Evolutionary conservation across 2,888 invertebrate genomes (phyloP), one percentile per base, ranked within the genome.

Genomic region (Heliconius cydno): DNA sequence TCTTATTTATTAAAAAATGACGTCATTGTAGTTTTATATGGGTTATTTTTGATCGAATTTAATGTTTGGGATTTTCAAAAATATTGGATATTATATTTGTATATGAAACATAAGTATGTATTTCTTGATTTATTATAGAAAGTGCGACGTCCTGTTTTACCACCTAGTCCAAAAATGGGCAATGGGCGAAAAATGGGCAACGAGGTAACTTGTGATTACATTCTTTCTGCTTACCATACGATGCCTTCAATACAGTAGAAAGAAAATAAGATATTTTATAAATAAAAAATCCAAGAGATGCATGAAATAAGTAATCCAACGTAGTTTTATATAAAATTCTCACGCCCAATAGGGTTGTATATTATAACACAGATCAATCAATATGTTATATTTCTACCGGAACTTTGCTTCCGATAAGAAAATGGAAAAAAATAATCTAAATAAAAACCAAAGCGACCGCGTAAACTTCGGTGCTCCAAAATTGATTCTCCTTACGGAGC

Each of bases 381-480:
- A 77, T 79, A 72, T 79, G 65, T 65, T 65, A 65, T 75, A 70
- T 68, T 66, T 71, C 73, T 77, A 80, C 82, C 84, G 83, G 82
- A 85, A 85, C 83, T 77, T 75, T 77, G 71, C 72, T 81, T 84
- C 82, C 82, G 77, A 83, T 80, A 77, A 67, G 67, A 76, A 84
- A 84, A 84, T 84, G 46, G 5, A 72, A 15, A 57, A 60, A 85
- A 85, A 85, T 86, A 12, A 52, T 52, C 15, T 85, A 87, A 86
- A 87, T 86, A 84, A 81, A 84, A 84, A 85, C 85, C 84, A 86
- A 89, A 81, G 81, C 84, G 82, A 83, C 82, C 80, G 77, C 83
- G 90, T 89, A 91, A 88, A 90, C 86, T 86, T 90, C 89, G 87
- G 90, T 89, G 89, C 87, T 88, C 86, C 87, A 90, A 90, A 90